phyloP scores from a whole-genome alignment of 2,888 invertebrate species.

The Dinocampus coccinellae region DNA sequence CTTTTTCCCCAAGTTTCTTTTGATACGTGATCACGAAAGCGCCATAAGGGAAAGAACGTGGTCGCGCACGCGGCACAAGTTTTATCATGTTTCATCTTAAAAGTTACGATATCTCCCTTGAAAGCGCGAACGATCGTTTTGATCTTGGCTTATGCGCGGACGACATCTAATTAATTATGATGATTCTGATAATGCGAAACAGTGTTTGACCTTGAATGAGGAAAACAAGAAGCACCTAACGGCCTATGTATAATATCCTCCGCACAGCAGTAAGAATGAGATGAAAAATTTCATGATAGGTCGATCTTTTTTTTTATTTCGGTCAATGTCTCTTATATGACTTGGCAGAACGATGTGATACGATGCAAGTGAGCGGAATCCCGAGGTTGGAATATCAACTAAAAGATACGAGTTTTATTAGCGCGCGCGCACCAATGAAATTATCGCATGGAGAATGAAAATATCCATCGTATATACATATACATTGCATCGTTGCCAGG shows the following conservation, averaged over 20 bases:
- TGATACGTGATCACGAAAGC: background rate
- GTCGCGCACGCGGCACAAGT: background rate
- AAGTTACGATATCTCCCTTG: constrained; percentile 23
- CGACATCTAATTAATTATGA: constrained; percentile 45
- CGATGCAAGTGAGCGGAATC: constrained; percentile 19
- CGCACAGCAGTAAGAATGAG: background rate
- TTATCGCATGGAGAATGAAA: constrained; percentile 44
- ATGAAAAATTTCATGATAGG: constrained; percentile 29
- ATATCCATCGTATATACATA: constrained; percentile 36
- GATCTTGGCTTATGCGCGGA: constrained; percentile 4
- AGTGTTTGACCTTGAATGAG: constrained; percentile 42
- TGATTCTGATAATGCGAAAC: constrained; percentile 40
- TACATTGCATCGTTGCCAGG: constrained; percentile 9
- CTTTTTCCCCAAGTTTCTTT: background rate
- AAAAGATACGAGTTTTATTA: constrained; percentile 49
- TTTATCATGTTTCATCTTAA: constrained; percentile 20
- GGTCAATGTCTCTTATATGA: constrained; percentile 42
- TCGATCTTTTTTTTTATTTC: constrained; percentile 40
- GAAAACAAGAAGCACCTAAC: constrained; percentile 34
- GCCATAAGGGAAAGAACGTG: constrained; percentile 28
- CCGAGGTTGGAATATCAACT: background rate
- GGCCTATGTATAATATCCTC: background rate
- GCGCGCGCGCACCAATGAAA: constrained; percentile 41
- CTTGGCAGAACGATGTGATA: constrained; percentile 30
- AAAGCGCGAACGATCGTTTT: constrained; percentile 17